Percentiles rank a stretch among this genome's conserved stretches.
Evolutionary conservation across 2,113 vertebrate genomes (phyloP).

Genomic region (Dicerorhinus sumatrensis): DNA sequence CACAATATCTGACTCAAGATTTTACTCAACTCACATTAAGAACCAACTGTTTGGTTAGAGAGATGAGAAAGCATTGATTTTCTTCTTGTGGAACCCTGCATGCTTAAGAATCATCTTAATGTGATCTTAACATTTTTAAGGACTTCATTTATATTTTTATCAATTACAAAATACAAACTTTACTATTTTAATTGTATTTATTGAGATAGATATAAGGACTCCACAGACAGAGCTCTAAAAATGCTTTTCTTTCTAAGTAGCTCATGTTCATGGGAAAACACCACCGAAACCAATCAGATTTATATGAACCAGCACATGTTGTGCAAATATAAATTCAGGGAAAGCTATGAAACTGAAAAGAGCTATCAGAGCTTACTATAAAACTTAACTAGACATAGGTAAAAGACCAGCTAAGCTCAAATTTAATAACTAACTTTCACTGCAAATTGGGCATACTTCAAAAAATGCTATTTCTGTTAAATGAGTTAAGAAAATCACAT

Average conservation of each 20-base stretch:
- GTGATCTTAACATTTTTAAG: not conserved
- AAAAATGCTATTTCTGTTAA: not conserved
- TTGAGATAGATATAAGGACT: not conserved
- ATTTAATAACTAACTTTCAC: not conserved
- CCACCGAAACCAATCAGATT: not conserved
- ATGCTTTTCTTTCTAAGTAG: not conserved
- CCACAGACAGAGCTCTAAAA: not conserved
- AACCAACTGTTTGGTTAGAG: not conserved
- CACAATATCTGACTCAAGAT: not conserved
- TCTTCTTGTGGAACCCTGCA: not conserved
- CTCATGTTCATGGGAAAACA: not conserved
- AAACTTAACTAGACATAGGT: not conserved
- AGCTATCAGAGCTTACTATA: not conserved
- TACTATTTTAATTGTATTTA: not conserved
- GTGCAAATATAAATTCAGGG: not conserved
- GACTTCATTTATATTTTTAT: not conserved
- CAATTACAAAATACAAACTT: not conserved
- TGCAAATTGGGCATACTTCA: not conserved
- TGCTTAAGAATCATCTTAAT: not conserved
- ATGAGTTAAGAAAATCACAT: not conserved
- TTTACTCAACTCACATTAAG: not conserved
- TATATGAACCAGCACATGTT: not conserved
- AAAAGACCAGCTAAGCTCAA: not conserved
- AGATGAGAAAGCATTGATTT: not conserved
- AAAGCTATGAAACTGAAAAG: not conserved